A percentile compares a stretch with the other conserved stretches of the same genome.
Evolutionary conservation across 2,888 invertebrate genomes (phyloP).

Genomic region (Trilocha varians): DNA sequence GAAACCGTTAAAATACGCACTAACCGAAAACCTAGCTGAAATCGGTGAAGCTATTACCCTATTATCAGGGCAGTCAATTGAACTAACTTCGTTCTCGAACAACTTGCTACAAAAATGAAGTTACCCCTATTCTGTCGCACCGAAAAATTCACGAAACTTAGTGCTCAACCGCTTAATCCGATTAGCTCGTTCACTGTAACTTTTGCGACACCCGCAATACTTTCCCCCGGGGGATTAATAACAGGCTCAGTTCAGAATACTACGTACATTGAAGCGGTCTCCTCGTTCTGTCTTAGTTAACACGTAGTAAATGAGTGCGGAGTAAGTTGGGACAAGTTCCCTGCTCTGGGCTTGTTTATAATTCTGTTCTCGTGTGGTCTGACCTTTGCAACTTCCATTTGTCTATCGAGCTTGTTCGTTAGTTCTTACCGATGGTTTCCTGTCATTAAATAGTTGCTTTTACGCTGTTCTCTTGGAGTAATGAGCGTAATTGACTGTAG

Average conservation of each 20-base stretch:
- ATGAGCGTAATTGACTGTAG: conserved; percentile 15
- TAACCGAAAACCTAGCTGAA: too few species aligned
- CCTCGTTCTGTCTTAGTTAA: conserved; percentile 1
- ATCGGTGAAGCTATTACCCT: too few species aligned
- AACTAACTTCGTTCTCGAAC: too few species aligned
- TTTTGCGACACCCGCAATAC: not conserved
- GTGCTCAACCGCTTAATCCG: not conserved
- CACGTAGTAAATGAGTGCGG: conserved; percentile 2
- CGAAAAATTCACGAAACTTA: not conserved
- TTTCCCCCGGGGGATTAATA: conserved; percentile 5
- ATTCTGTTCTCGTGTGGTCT: conserved; percentile 15
- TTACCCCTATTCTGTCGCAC: not conserved
- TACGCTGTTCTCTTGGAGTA: conserved; percentile 10
- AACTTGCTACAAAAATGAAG: not conserved
- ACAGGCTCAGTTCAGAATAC: not conserved
- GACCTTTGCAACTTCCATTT: conserved; percentile 19
- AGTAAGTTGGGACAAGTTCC: conserved; percentile 8
- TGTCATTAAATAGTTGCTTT: conserved; percentile 20
- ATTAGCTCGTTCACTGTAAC: conserved; percentile 1
- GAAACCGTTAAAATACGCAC: too few species aligned
- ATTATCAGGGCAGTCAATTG: too few species aligned
- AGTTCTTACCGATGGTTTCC: conserved; percentile 17
- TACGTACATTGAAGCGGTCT: not conserved
- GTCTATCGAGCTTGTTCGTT: conserved; percentile 22
- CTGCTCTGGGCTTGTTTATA: conserved; percentile 12